phyloP scores from a whole-genome alignment of 2,888 invertebrate genomes.

The Aproaerema taeniolella region DNA sequence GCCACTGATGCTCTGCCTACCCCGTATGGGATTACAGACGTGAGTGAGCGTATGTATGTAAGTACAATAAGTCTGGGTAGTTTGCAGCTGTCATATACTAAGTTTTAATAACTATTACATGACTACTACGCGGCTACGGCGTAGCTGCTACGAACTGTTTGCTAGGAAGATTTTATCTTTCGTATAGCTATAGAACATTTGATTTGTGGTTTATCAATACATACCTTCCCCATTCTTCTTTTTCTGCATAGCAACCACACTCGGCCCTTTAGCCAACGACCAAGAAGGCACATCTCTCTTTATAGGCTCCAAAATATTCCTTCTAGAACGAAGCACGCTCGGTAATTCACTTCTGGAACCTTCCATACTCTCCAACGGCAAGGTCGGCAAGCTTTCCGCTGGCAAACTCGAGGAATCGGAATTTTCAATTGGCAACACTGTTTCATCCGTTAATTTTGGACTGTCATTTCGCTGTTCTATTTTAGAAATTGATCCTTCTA shows the following conservation, averaged over 20 bases:
- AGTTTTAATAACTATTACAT: too few species aligned
- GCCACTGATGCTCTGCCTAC: too few species aligned
- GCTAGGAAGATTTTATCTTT: too few species aligned
- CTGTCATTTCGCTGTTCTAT: slow-evolving; percentile 27
- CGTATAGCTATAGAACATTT: too few species aligned
- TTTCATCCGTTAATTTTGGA: slow-evolving; percentile 8
- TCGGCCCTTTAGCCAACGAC: slow-evolving; percentile 67
- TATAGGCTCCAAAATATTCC: slow-evolving; percentile 64
- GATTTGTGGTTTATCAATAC: background rate
- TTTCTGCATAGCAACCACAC: slow-evolving; percentile 54
- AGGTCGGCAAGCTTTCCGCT: slow-evolving; percentile 7
- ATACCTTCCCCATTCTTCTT: slow-evolving; percentile 37
- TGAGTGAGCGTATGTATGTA: too few species aligned
- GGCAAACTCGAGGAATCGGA: slow-evolving; percentile 9
- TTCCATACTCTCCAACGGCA: slow-evolving; percentile 20
- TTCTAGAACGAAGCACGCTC: slow-evolving; percentile 46
- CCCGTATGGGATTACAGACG: too few species aligned
- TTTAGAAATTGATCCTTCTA: slow-evolving; percentile 55
- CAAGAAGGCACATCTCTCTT: slow-evolving; percentile 57
- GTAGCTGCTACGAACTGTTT: too few species aligned
- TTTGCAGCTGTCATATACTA: too few species aligned
- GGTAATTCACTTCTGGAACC: slow-evolving; percentile 44
- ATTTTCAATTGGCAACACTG: slow-evolving; percentile 30
- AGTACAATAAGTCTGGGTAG: too few species aligned
- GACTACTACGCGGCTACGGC: too few species aligned